A percentile compares a stretch with the other conserved stretches of the same genome.
Conservation (phyloP, 2,113 vertebrate species). For the Tamias sibiricus region DNA sequence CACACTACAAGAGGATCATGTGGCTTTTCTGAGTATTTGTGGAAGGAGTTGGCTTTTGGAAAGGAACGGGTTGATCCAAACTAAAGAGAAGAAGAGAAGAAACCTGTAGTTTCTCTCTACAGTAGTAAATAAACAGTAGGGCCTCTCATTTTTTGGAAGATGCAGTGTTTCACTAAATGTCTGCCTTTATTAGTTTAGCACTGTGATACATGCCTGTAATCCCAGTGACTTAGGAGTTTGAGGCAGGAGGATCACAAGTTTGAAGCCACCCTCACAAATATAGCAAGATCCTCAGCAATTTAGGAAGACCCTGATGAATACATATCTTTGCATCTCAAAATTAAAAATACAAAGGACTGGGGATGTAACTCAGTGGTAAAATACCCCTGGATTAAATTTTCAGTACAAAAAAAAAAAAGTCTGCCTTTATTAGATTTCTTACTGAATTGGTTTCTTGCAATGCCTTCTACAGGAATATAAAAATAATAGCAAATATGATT, state of each 20-base stretch:
- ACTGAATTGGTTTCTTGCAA: neutral
- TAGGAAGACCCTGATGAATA: no score
- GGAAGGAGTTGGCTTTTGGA: neutral
- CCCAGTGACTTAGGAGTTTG: no score
- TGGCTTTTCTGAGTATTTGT: slow-evolving; percentile 1
- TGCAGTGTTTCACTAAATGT: neutral
- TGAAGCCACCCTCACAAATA: no score
- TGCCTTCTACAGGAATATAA: neutral
- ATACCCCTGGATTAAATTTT: no score
- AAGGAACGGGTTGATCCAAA: neutral
- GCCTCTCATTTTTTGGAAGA: neutral
- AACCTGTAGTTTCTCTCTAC: neutral
- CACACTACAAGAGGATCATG: neutral
- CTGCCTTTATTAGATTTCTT: slow-evolving; percentile 24
- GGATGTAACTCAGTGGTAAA: no score
- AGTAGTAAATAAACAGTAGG: neutral
- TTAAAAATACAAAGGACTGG: no score
- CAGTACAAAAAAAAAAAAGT: no score
- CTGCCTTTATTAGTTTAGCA: neutral
- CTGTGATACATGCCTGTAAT: no score
- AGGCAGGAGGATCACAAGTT: no score
- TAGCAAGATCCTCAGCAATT: no score
- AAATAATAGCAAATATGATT: neutral
- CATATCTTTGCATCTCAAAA: no score
- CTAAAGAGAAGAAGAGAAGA: neutral